These are phyloP conservation scores for Peromyscus eremicus DNA, from an alignment of 2,797 vertebrate genomes.

Conservation along the genomic window DNA sequence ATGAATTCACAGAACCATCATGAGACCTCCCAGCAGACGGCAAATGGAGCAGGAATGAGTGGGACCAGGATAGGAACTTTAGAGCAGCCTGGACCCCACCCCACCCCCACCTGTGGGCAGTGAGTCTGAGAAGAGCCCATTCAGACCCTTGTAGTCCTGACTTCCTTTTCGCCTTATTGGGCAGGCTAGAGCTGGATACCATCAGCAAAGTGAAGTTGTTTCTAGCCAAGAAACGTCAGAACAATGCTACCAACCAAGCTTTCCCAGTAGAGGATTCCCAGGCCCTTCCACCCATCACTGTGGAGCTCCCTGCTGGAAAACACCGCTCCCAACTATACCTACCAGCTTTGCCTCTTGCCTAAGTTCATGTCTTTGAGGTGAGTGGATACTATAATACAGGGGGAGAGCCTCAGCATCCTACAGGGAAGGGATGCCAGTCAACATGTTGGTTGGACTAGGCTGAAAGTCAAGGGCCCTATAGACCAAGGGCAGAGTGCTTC, in stretches of 20 bases:
- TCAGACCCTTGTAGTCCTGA: no score
- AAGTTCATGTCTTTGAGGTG: neutral
- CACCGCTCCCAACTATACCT: fast-evolving
- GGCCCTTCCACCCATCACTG: neutral
- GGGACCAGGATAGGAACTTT: neutral
- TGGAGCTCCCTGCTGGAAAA: neutral
- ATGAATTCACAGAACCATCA: neutral
- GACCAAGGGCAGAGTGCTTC: neutral
- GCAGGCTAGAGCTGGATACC: neutral
- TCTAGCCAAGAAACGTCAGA: neutral
- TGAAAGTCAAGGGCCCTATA: neutral
- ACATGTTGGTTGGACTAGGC: neutral
- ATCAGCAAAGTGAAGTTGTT: neutral
- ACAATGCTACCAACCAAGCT: neutral
- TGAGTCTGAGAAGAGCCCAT: neutral
- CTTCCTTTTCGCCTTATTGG: neutral
- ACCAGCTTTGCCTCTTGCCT: neutral
- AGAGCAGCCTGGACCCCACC: neutral
- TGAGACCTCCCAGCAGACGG: neutral
- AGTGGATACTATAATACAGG: neutral
- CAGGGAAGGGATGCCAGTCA: neutral
- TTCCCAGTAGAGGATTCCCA: neutral
- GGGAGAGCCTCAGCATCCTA: neutral
- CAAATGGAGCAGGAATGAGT: neutral
- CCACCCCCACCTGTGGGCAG: neutral